Base-by-base conservation (phyloP, 2,113 vertebrate species). In the Reinhardtius hippoglossoides region DNA sequence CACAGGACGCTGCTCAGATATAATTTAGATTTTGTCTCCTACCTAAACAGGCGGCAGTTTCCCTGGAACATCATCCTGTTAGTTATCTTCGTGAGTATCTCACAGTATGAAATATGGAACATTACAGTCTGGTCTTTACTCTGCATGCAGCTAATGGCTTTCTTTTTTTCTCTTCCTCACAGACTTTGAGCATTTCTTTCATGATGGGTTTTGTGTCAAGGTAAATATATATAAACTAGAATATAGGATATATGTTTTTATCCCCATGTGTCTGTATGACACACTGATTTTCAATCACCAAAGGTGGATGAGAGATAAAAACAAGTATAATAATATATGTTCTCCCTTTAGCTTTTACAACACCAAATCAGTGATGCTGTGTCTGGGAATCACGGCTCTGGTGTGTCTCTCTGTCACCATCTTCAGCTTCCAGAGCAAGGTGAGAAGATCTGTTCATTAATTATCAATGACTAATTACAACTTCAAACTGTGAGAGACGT, bases 381-480 rank as follows among this genome's bases (percentile, higher is more conserved):
- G 97, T 62, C 89, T 98, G 58, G 95, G 96, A 4, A 97, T 98
- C 92, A 98, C 97, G 0, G 94, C 96, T 13, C 79, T 96, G 16
- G 97, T 98, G 81, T 97, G 97, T 89, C 91, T 98, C 3, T 96
- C 95, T 0, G 95, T 99, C 89, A 97, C 95, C 0, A 48, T 98
- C 90, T 98, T 98, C 94, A 98, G 97, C 90, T 98, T 98, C 94
- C 97, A 98, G 91, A 96, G 93, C 82, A 98, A 96, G 95, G 97
- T 99, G 76, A 92, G 94, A 23, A 27, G 9, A 44, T 16, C 4
- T 0, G 4, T 44, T 40, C 13, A 14, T 13, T n/a, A 12, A 62
- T 4, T 6, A 21, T n/a, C 18, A 40, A 5, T 14, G 15, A 35
- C 16, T 26, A 2, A 60, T 24, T 21, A 54, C 26, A 12, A 65